Base-by-base conservation (phyloP, 2,888 invertebrate genomes). In the Capitulum mitella region DNA sequence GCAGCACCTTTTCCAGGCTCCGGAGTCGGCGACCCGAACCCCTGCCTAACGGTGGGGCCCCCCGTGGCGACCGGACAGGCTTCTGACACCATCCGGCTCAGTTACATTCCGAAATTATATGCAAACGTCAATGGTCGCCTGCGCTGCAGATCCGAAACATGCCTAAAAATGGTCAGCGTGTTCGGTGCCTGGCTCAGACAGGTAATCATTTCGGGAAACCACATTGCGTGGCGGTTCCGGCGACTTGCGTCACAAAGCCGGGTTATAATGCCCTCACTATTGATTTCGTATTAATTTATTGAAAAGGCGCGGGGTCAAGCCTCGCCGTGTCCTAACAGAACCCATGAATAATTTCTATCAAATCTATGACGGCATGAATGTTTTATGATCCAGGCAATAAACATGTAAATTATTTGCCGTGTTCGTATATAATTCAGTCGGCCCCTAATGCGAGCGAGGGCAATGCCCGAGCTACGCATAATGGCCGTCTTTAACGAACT, bases 271-370 rank as follows among this genome's bases (percentile, higher is more conserved):
- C 37, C 6, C 14, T 37, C 70, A 6, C 75, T 46, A 75, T 75
- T 46, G 75, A 75, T 75, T 75, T 16, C 22, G 32, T 75, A 75
- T 75, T 75, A 75, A 46, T 46, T 6, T 19, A 75, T 75, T 75
- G 75, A 46, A 40, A 75, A 46, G 26, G 43, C 43, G 16, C 46
- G 29, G 29, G n/a, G 29, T 14, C 5, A 46, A 14, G 5, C 5
- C 14, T 46, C 43, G 16, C n/a, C 75, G 14, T 14, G 43, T n/a
- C n/a, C 29, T 8, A 29, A 43, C 14, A 5, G 29, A 40, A 29
- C 29, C 43, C 75, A 75, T 75, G 75, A 43, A 75, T 75, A 75
- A 75, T 46, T 75, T 46, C n/a, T 46, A 40, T 46, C 43, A 46
- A 40, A 75, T 75, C 19, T 22, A n/a, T 46, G 75, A 6, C 26